Conservation (phyloP, 2,113 vertebrate species). For the Brachypteracias leptosomus region DNA sequence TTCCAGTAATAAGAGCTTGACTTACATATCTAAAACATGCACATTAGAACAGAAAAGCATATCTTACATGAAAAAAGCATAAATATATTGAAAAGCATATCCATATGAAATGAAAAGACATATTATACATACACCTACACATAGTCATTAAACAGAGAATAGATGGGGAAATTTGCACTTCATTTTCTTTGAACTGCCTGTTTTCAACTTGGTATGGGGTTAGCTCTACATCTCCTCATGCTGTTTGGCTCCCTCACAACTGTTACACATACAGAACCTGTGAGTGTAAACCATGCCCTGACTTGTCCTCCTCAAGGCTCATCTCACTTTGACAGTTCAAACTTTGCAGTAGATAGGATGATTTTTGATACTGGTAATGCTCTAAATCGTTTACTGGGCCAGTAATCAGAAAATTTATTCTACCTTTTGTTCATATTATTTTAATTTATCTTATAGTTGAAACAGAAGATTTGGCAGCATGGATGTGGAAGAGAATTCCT, state of each 20-base stretch:
- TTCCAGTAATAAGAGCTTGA: constrained; percentile 20
- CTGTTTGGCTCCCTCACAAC: neutral
- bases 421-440: neutral
- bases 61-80: constrained; percentile 3
- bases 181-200: neutral
- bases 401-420: neutral
- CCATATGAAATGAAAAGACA: neutral
- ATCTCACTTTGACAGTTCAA: neutral
- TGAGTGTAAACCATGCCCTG: neutral
- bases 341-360: neutral
- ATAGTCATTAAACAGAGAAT: neutral
- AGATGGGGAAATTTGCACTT: neutral
- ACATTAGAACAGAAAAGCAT: neutral
- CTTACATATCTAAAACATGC: constrained; percentile 57
- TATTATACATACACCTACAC: neutral
- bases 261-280: neutral
- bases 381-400: neutral
- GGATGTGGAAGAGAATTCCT: neutral
- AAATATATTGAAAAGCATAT: neutral
- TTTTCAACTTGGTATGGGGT: neutral
- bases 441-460: neutral
- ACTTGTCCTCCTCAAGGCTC: neutral
- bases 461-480: neutral
- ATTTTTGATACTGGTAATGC: neutral
- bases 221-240: neutral